These are phyloP conservation scores for Triplophysa bombifrons DNA, from an alignment of 2,797 vertebrate species.

Conservation along the genomic window DNA sequence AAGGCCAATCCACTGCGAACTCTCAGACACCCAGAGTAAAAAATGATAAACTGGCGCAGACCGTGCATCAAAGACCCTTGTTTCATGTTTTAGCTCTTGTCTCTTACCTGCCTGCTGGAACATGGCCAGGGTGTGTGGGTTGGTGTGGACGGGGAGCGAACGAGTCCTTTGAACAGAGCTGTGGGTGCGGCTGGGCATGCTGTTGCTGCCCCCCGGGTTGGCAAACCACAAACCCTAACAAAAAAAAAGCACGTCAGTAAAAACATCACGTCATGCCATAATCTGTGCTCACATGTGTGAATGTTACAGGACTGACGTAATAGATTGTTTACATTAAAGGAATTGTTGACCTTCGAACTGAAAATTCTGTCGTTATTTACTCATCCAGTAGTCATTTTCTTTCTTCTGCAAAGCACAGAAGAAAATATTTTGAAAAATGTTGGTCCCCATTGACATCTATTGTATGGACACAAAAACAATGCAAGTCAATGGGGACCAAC, in stretches of 20 bases:
- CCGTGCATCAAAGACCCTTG: too few relatives aligned
- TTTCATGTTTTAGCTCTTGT: not conserved
- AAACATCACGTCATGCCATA: constrained; percentile 21
- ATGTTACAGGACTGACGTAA: not conserved
- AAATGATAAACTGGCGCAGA: too few relatives aligned
- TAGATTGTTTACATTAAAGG: not conserved
- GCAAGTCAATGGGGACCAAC: too few relatives aligned
- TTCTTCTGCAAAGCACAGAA: not conserved
- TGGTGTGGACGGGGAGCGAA: constrained; percentile 93
- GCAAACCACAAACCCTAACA: constrained; percentile 95
- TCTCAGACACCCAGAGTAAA: too few relatives aligned
- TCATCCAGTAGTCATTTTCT: too few relatives aligned
- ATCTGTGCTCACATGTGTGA: not conserved
- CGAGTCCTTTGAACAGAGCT: constrained; percentile 96
- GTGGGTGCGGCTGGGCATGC: constrained; percentile 95
- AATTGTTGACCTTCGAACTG: not conserved
- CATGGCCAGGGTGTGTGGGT: constrained; percentile 92
- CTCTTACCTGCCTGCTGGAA: constrained; percentile 91
- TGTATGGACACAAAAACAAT: too few relatives aligned
- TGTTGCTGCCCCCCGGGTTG: constrained; percentile 97
- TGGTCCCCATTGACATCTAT: not conserved
- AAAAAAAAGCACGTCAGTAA: not conserved
- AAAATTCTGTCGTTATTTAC: not conserved
- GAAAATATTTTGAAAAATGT: not conserved
- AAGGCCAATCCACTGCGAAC: too few relatives aligned